Conservation (phyloP, 1,140 invertebrate species). For the Drosophila micromelanica region DNA sequence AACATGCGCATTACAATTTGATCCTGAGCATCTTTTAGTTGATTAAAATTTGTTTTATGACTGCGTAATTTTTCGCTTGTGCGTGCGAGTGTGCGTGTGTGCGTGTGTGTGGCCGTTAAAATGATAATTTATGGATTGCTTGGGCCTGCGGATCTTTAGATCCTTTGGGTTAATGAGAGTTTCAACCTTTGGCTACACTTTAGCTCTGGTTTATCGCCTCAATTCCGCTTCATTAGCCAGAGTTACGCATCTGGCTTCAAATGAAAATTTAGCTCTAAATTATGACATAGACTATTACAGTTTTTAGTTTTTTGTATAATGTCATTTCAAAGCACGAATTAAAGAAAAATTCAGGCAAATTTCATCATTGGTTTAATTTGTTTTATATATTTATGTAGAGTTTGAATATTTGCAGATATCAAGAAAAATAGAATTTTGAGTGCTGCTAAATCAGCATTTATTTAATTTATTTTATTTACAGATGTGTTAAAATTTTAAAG, state of each 20-base stretch:
- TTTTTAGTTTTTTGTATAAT: too few species aligned
- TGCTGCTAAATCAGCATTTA: too few species aligned
- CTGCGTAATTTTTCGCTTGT: conserved; percentile 61
- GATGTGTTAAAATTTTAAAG: too few species aligned
- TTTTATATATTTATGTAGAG: too few species aligned
- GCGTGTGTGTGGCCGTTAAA: conserved; percentile 54
- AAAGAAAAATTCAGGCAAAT: too few species aligned
- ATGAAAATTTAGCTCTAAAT: background rate
- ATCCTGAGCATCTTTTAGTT: conserved; percentile 45
- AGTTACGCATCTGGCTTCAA: background rate
- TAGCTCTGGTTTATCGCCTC: conserved; percentile 58
- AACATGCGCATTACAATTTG: conserved; percentile 75
- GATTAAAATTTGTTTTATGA: conserved; percentile 75
- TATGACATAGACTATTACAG: too few species aligned
- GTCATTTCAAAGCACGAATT: too few species aligned
- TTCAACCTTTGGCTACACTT: conserved; percentile 50
- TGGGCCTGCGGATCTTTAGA: background rate
- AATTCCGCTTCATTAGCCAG: conserved; percentile 43
- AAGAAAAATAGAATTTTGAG: too few species aligned
- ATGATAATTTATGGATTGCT: conserved; percentile 65
- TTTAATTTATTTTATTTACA: too few species aligned
- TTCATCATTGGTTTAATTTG: too few species aligned
- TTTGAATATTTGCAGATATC: too few species aligned
- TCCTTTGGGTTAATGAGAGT: conserved; percentile 63
- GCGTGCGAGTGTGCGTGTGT: background rate